Base-by-base conservation (phyloP, 2,888 invertebrate genomes). In the Fissipunctia ypsillon region DNA sequence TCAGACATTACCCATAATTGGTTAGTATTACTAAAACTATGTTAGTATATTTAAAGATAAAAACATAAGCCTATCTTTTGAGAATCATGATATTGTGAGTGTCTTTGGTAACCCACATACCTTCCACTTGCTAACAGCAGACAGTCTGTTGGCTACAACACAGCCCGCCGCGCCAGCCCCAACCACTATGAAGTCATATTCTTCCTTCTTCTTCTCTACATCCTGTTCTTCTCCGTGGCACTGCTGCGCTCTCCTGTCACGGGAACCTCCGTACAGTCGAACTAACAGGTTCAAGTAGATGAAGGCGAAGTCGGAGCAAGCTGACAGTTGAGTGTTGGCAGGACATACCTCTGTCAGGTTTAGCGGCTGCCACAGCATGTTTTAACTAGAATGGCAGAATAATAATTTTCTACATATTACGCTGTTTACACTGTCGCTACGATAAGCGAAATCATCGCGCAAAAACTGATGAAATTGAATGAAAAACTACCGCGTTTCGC, bases 81-180 rank as follows among this genome's bases (percentile, higher is more conserved):
- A 35, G 35, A 35, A 35, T 35, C 35, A 35, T 2, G 35, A 35
- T 35, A 35, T 2, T 35, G 35, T 35, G 6, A 35, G 4, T 35
- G 35, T 35, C 35, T 35, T 35, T 35, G 35, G 35, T 35, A 35
- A 35, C 35, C 12, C 22, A 31, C 75, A 76, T 61, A 94, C 94
- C 88, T 90, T 94, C 90, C 92, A 93, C 2, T 91, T 64, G 5
- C 78, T 74, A 16, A 89, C 74, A 14, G 89, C 92, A 3, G 93
- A 89, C 28, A 95, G 69, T 72, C 94, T 86, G 52, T 93, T 94
- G 0, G 94, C 91, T 0, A 94, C 89, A 0, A 95, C 92, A 57
- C 94, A 93, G 0, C 95, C 95, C 0, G 94, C 92, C 0, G 94
- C 48, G 0, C 95, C 95, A 0, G 94, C 94, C 0, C 94, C 95